Conservation (phyloP, 2,797 vertebrate genomes). For the Tragelaphus oryx region DNA sequence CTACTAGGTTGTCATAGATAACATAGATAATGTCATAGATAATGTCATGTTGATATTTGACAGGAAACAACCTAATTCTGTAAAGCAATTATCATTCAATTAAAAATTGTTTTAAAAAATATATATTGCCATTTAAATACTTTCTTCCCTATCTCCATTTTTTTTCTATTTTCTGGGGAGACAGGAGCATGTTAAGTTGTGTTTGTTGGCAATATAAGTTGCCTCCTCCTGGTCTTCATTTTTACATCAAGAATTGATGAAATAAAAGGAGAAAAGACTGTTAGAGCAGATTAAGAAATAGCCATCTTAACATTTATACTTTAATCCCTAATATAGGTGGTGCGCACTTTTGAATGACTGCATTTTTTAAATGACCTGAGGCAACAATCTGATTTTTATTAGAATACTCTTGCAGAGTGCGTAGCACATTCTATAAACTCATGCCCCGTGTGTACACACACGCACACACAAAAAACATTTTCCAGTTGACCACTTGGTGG, state of each 20-base stretch:
- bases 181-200: not conserved
- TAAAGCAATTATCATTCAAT: not conserved
- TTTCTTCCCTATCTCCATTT: not conserved
- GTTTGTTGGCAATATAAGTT: not conserved
- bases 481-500: constrained; percentile 23
- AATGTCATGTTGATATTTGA: not conserved
- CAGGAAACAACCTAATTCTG: not conserved
- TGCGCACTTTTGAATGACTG: not conserved
- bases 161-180: not conserved
- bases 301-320: not conserved
- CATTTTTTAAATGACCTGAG: constrained; percentile 22
- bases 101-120: not conserved
- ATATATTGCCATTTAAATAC: not conserved
- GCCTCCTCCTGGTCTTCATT: not conserved
- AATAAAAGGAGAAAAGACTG: not conserved
- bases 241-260: constrained; percentile 13
- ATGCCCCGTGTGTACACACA: not conserved
- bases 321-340: not conserved
- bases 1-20: no score
- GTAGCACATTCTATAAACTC: not conserved
- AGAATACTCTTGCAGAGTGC: not conserved
- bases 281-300: not conserved
- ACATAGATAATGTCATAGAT: no score
- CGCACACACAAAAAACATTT: not conserved
- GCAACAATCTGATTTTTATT: constrained; percentile 33